Base-by-base conservation (phyloP, 2,113 vertebrate species). In the Vombatus ursinus region DNA sequence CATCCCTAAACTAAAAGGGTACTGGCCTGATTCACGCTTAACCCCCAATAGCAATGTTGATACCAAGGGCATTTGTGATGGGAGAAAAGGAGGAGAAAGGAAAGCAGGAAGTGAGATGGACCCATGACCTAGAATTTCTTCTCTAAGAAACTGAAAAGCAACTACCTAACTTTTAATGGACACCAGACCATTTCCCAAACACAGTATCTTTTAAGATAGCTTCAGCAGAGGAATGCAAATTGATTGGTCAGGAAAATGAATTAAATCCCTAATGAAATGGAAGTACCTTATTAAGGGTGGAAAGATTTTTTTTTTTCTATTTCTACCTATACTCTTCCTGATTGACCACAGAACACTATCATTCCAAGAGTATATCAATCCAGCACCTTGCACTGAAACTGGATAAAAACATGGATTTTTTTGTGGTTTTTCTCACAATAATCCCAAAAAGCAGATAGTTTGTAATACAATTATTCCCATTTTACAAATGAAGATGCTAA, bases 261-360 rank as follows among this genome's bases (percentile, higher is more conserved):
- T 23, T 31, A 57, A 94, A 89, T 94, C 23, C 44, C 47, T 94
- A 93, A 92, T 23, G 91, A 93, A 96, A 94, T 48, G 90, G 44
- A 8, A 89, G 49, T 22, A 93, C 2, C 12, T 25, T 94, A 8
- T 50, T 96, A 54, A 61, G 92, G 57, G 90, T 47, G 10, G 53
- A 61, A 89, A 77, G 14, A 93, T 92, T 93, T 96, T 89, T 93
- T 9, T 90, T 92, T 93, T 50, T 84, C 51, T 12, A 93, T 92
- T 94, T 61, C 94, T 96, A 25, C 77, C 54, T 96, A n/a, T 2
- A 91, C 4, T 92, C 95, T 93, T 96, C 90, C 96, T 96, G 94
- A 95, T 92, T 95, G 94, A 95, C 95, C 93, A 22, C 19, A 0
- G 57, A 68, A 92, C 22, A 90, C 26, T 94, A 16, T 9, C 90